phyloP scores from a whole-genome alignment of 2,888 invertebrate species.

The Phrixothrix hirtus region DNA sequence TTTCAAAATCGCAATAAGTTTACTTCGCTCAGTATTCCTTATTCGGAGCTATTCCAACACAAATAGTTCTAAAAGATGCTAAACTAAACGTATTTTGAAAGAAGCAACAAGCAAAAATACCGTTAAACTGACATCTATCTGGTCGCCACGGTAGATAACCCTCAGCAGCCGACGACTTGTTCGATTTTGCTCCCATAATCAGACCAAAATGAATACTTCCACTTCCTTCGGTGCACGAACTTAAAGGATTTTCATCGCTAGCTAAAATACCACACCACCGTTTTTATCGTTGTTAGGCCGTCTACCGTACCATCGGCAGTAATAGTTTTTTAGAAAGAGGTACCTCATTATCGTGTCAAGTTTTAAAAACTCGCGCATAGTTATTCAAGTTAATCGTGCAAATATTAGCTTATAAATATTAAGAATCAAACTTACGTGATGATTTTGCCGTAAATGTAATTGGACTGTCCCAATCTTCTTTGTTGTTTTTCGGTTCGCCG shows the following conservation, averaged over 20 bases:
- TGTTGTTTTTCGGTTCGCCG: conserved; percentile 61
- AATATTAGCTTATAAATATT: background rate
- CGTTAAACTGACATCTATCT: conserved; percentile 73
- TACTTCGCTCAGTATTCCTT: too few species aligned
- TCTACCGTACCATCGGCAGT: conserved; percentile 4
- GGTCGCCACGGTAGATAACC: conserved; percentile 84
- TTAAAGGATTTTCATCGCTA: conserved; percentile 46
- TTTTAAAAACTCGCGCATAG: background rate
- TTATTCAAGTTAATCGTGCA: background rate
- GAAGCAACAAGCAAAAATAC: conserved; percentile 53
- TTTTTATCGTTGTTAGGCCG: conserved; percentile 20
- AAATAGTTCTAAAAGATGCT: conserved; percentile 6
- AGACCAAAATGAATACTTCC: conserved; percentile 52
- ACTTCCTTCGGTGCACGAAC: conserved; percentile 52
- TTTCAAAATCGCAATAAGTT: too few species aligned
- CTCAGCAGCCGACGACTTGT: conserved; percentile 69
- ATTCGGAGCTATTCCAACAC: background rate
- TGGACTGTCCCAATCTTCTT: conserved; percentile 82
- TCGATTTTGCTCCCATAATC: conserved; percentile 47
- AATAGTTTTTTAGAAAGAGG: background rate
- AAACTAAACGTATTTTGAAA: conserved; percentile 16
- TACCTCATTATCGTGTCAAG: conserved; percentile 13
- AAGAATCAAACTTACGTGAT: conserved; percentile 73
- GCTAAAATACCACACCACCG: conserved; percentile 46
- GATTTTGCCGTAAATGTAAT: conserved; percentile 89